A percentile compares a stretch with the other conserved stretches of the same genome.
phyloP scores from a whole-genome alignment of 2,113 vertebrate genomes.

The Amphiprion ocellaris region DNA sequence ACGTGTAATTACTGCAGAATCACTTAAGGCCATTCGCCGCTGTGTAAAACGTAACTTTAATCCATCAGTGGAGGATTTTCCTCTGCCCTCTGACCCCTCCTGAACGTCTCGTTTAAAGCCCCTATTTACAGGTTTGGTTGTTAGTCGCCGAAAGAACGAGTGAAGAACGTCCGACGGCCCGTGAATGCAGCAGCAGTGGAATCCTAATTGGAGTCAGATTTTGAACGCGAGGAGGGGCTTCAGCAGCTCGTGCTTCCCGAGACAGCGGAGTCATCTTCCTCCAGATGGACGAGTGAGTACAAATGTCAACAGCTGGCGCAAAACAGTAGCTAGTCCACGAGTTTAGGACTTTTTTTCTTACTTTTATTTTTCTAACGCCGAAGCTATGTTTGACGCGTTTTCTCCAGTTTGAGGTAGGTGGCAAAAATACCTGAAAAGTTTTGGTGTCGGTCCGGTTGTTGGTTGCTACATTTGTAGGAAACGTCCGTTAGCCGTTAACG shows the following conservation, averaged over 20 bases:
- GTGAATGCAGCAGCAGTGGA: constrained; percentile 57
- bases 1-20: background rate
- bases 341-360: background rate
- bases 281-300: constrained; percentile 17
- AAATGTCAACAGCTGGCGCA: background rate
- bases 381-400: constrained; percentile 18
- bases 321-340: background rate
- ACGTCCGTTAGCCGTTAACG: background rate
- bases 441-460: background rate
- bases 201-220: constrained; percentile 76
- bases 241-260: constrained; percentile 31
- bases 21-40: background rate
- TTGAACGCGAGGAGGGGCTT: constrained; percentile 64
- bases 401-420: constrained; percentile 58
- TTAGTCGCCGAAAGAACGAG: background rate
- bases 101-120: background rate
- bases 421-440: constrained; percentile 1
- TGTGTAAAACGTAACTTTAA: background rate
- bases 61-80: background rate
- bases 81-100: background rate
- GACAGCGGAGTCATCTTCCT: constrained; percentile 34
- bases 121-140: too few relatives aligned
- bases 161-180: constrained; percentile 29
- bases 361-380: too few relatives aligned
- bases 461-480: background rate